A percentile compares a stretch with the other conserved stretches of the same genome.
phyloP scores from a whole-genome alignment of 2,888 invertebrate species.

The Meliscaeva auricollis region DNA sequence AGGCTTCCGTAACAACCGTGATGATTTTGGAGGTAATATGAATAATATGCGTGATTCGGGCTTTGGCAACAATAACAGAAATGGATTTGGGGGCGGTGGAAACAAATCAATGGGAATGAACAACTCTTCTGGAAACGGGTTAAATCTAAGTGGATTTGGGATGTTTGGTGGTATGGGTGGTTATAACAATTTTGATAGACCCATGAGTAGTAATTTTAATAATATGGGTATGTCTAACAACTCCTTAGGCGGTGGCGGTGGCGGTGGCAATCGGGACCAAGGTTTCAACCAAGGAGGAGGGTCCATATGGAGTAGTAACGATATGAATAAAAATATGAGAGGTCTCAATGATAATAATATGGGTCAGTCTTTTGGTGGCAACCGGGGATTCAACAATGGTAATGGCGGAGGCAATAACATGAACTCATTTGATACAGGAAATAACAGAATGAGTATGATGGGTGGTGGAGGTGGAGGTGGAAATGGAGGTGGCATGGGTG shows the following conservation, averaged over 20 bases:
- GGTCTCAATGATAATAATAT: conserved; percentile 41
- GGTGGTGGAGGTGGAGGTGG: conserved; percentile 25
- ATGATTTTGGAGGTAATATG: not conserved
- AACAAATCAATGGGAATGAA: conserved; percentile 57
- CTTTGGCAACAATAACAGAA: conserved; percentile 69
- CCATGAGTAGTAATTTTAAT: conserved; percentile 38
- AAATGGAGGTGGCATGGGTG: not conserved
- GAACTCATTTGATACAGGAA: conserved; percentile 65
- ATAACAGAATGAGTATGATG: conserved; percentile 56
- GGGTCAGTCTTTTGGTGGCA: conserved; percentile 55
- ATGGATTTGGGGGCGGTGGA: conserved; percentile 77
- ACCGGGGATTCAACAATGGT: conserved; percentile 79
- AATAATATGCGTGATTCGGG: no score
- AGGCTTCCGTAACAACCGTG: not conserved
- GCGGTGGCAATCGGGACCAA: conserved; percentile 50
- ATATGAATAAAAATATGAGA: conserved; percentile 57
- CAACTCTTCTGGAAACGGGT: conserved; percentile 81
- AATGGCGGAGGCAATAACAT: conserved; percentile 76
- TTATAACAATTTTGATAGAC: conserved; percentile 79
- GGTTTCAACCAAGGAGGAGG: conserved; percentile 57
- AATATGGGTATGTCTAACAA: conserved; percentile 43
- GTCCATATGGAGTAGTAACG: conserved; percentile 64
- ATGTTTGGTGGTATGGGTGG: conserved; percentile 80
- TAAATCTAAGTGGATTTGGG: conserved; percentile 80
- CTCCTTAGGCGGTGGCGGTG: conserved; percentile 11